Base-by-base conservation (phyloP, 2,113 vertebrate species). In the Megalops atlanticus region DNA sequence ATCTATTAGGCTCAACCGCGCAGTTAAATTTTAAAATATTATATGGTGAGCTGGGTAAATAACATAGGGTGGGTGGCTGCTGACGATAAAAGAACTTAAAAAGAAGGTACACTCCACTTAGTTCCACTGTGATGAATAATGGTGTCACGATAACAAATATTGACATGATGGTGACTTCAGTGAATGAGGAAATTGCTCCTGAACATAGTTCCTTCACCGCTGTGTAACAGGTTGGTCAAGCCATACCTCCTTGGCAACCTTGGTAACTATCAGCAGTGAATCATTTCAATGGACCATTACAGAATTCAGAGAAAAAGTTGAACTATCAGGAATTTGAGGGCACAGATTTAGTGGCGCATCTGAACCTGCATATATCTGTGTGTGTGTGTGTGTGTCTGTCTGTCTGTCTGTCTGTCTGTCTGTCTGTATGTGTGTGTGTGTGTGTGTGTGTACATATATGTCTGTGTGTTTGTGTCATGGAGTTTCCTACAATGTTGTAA, bases 81-180 rank as follows among this genome's bases (percentile, higher is more conserved):
- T 64, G 58, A 10, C 58, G n/a, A 58, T 58, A 58, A 31, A 64
- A 64, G 6, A 24, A 64, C 31, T 64, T 10, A 11, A n/a, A n/a
- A n/a, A n/a, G n/a, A n/a, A n/a, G n/a, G n/a, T n/a, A n/a, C n/a
- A n/a, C n/a, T 64, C 58, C 7, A 31, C 58, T 64, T n/a, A 64
- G 58, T 64, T 64, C 58, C 58, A 11, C 58, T n/a, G 15, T 43
- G n/a, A 88, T 91, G 90, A 85, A 85, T 89, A 77, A 80, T 43
- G 77, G 87, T 86, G 88, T 91, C 87, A 90, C 84, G 89, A 89
- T 88, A 87, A 87, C 90, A 92, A 92, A 92, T 91, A 92, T 92
- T 92, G 90, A 92, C 92, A 87, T 82, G 87, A 81, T 69, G 80
- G 91, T 92, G 89, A 90, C 88, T 86, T 92, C 90, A 91, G 74